Conservation (phyloP, 2,888 invertebrate species). For the Drosophila trichaetosa region DNA sequence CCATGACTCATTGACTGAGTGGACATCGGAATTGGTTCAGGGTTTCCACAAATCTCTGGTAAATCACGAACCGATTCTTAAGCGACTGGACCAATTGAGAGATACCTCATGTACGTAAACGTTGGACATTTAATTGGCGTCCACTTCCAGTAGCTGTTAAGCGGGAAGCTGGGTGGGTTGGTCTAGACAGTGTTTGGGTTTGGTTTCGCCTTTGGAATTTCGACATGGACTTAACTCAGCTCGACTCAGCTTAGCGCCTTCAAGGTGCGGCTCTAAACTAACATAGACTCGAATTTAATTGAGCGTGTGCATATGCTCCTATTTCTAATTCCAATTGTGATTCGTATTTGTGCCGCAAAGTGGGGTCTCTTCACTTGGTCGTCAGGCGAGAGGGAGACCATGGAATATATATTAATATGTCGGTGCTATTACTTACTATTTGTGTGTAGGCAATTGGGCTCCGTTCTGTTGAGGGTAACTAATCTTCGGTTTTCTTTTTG, state of each 20-base stretch:
- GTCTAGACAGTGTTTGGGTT: constrained; percentile 8
- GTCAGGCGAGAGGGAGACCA: background rate
- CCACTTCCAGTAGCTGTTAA: constrained; percentile 43
- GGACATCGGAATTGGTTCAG: constrained; percentile 33
- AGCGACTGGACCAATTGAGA: constrained; percentile 18
- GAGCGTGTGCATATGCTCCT: constrained; percentile 50
- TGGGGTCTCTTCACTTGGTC: background rate
- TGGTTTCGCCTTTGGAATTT: constrained; percentile 22
- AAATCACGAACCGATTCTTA: constrained; percentile 46
- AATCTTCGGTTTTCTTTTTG: background rate
- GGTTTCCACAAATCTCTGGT: constrained; percentile 17
- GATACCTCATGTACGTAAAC: constrained; percentile 6
- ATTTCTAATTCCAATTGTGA: constrained; percentile 11
- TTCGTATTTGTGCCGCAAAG: background rate
- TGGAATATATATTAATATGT: background rate
- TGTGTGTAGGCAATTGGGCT: background rate
- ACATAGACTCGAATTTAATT: constrained; percentile 59
- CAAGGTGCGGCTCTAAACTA: constrained; percentile 54
- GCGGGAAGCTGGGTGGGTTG: constrained; percentile 7
- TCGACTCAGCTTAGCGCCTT: constrained; percentile 28
- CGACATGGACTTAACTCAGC: background rate
- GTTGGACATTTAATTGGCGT: constrained; percentile 45
- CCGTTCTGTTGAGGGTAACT: background rate
- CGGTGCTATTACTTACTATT: background rate
- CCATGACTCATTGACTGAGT: constrained; percentile 27